Evolutionary conservation across 1,140 invertebrate species (phyloP).

Genomic region (Physella acuta): DNA sequence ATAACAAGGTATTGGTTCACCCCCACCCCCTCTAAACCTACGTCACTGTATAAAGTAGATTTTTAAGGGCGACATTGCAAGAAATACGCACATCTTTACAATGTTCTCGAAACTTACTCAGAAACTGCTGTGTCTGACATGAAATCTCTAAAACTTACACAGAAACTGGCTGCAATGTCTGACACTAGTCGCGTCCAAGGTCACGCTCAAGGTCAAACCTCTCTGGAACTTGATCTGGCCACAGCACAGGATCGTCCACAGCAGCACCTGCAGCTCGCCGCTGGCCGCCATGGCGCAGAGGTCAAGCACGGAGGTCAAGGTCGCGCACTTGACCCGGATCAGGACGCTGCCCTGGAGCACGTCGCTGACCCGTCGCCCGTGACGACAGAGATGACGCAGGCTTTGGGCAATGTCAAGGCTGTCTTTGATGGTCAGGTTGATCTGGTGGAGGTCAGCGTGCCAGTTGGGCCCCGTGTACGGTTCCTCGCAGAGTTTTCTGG

Average conservation of each 20-base stretch:
- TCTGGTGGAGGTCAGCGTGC: background rate
- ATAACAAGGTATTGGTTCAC: no score
- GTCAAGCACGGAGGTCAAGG: constrained; percentile 5
- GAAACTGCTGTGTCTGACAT: no score
- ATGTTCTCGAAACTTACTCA: no score
- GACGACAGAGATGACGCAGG: constrained; percentile 4
- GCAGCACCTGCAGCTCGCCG: constrained; percentile 10
- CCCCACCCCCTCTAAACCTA: no score
- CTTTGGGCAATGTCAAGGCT: constrained; percentile 3
- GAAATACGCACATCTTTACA: no score
- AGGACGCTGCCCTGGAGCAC: constrained; percentile 10
- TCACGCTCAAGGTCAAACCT: constrained; percentile 11
- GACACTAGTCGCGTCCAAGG: background rate
- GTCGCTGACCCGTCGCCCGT: constrained; percentile 1
- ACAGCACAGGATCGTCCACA: background rate
- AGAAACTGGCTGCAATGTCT: background rate
- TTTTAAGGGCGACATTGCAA: no score
- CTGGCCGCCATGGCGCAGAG: background rate
- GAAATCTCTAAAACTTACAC: no score
- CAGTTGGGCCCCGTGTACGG: background rate
- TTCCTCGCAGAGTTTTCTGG: constrained; percentile 6
- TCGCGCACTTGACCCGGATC: background rate
- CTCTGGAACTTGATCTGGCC: background rate
- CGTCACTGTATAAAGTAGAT: no score
- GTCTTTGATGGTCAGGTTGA: background rate